A percentile compares a stretch with the other conserved stretches of the same genome.
These are phyloP conservation scores for Pachyramphus minor DNA, from an alignment of 2,113 vertebrate genomes.

Conservation along the genomic window DNA sequence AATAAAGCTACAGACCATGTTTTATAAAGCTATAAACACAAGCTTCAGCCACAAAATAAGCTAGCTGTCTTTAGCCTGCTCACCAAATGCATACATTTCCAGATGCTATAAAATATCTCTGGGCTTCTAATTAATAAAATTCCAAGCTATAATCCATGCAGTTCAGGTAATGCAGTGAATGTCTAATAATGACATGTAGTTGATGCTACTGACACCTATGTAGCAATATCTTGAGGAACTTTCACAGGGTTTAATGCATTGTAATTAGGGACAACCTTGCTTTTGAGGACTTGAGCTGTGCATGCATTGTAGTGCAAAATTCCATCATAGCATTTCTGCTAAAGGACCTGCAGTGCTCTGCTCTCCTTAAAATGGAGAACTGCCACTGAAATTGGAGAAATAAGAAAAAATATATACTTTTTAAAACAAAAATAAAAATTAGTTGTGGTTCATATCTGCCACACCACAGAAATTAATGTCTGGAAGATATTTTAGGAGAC, in stretches of 20 bases:
- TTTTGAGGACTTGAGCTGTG: neutral
- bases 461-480: neutral
- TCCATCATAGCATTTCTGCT: neutral
- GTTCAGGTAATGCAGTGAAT: neutral
- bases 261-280: neutral
- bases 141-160: neutral
- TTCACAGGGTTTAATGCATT: neutral
- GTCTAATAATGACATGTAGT: neutral
- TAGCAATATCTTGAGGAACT: neutral
- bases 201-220: neutral
- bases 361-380: neutral
- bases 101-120: neutral
- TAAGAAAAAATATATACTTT: neutral
- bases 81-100: neutral
- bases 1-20: neutral
- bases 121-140: constrained; percentile 4
- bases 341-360: neutral
- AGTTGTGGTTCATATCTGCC: neutral
- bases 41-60: neutral
- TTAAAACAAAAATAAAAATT: neutral
- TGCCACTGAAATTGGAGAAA: neutral
- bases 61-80: neutral
- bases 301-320: neutral
- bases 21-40: constrained; percentile 30
- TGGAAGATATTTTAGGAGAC: neutral